Percentiles rank a stretch among this genome's conserved stretches.
phyloP scores from a whole-genome alignment of 1,140 invertebrate genomes.

The Cherax quadricarinatus region DNA sequence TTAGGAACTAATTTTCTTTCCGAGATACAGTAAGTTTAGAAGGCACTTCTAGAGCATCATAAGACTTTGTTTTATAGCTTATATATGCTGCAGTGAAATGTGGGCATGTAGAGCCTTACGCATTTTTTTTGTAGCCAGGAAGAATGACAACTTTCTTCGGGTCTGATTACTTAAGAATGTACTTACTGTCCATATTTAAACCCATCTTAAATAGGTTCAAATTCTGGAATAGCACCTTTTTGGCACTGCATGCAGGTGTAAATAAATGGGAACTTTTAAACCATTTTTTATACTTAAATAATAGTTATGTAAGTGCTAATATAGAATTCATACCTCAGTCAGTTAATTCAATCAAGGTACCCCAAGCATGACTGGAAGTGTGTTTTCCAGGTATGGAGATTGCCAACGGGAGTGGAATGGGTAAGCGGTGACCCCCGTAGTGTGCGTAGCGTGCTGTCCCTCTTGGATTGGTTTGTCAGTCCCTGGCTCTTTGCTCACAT shows the following conservation, averaged over 20 bases:
- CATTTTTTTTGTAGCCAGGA: not conserved
- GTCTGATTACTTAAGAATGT: not conserved
- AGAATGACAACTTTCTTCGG: not conserved
- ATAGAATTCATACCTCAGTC: slow-evolving; percentile 47
- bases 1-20: not conserved
- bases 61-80: slow-evolving; percentile 22
- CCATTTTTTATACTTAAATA: not conserved
- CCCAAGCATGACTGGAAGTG: slow-evolving; percentile 71
- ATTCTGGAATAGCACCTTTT: slow-evolving; percentile 42
- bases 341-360: slow-evolving; percentile 48
- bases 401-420: slow-evolving; percentile 68
- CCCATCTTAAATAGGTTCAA: slow-evolving; percentile 30
- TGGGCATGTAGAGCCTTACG: not conserved
- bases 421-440: slow-evolving; percentile 64
- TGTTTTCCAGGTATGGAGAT: slow-evolving; percentile 70
- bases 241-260: slow-evolving; percentile 29
- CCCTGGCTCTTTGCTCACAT: slow-evolving; percentile 56
- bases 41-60: slow-evolving; percentile 12
- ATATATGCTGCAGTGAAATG: slow-evolving; percentile 3
- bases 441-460: slow-evolving; percentile 66
- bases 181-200: not conserved
- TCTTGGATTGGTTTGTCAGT: slow-evolving; percentile 69
- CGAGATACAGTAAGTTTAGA: not conserved
- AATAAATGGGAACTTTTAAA: not conserved
- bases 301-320: slow-evolving; percentile 22